A percentile compares a stretch with the other conserved stretches of the same genome.
Conservation (phyloP, 2,888 invertebrate genomes). For the Ophioninae sp. region DNA sequence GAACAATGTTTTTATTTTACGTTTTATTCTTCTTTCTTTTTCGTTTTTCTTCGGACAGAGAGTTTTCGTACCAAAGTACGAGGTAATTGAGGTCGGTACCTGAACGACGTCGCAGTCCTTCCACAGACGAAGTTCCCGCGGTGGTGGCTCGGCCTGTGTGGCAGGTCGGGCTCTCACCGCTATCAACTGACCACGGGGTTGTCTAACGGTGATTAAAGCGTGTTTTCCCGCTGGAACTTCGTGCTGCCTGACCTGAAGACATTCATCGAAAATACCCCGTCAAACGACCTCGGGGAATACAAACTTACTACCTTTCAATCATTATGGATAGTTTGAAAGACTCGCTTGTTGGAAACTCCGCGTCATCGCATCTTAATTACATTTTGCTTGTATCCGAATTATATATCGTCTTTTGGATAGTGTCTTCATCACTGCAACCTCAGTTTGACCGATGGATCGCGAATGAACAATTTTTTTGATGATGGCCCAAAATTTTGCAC, state of each 20-base stretch:
- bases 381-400: not conserved
- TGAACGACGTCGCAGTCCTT: conserved; percentile 92
- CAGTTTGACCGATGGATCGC: too few relatives aligned
- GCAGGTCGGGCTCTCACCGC: conserved; percentile 91
- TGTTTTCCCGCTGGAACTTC: conserved; percentile 93
- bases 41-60: not conserved
- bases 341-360: too few relatives aligned
- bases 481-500: too few relatives aligned
- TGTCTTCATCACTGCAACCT: not conserved
- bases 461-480: too few relatives aligned
- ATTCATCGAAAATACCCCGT: conserved; percentile 35
- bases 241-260: conserved; percentile 83
- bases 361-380: too few relatives aligned
- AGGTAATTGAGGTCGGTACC: conserved; percentile 76
- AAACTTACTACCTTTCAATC: not conserved
- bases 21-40: not conserved
- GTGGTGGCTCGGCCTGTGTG: conserved; percentile 84
- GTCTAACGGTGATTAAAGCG: conserved; percentile 92
- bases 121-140: conserved; percentile 84
- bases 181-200: conserved; percentile 92
- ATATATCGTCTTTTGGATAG: not conserved
- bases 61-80: not conserved
- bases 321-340: not conserved
- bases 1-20: not conserved
- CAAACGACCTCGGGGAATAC: not conserved